Conservation (phyloP, 2,113 vertebrate genomes). For the Acrocephalus kingi region DNA sequence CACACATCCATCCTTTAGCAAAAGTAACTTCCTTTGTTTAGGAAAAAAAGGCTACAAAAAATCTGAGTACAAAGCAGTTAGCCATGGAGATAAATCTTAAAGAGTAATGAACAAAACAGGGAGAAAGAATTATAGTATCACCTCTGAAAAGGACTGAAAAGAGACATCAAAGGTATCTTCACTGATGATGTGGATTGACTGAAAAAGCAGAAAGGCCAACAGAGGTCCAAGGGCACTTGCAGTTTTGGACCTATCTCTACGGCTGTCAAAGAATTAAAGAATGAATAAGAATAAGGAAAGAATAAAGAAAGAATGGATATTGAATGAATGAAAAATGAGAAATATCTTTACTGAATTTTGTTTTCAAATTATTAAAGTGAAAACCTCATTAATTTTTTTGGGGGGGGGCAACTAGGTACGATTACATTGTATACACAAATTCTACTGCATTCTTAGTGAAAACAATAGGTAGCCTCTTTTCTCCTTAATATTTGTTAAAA, state of each 20-base stretch:
- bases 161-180: not conserved
- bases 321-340: not conserved
- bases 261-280: not conserved
- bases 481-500: not conserved
- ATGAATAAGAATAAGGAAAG: not conserved
- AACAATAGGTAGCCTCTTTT: not conserved
- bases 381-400: not conserved
- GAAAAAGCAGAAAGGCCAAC: not conserved
- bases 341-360: not conserved
- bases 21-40: not conserved
- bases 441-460: not conserved
- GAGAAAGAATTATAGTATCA: not conserved
- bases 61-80: not conserved
- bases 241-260: not conserved
- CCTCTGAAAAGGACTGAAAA: not conserved
- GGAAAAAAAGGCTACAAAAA: not conserved
- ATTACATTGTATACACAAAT: not conserved
- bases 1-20: not conserved
- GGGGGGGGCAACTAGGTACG: not conserved
- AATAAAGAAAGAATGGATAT: not conserved
- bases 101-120: not conserved
- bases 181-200: not conserved
- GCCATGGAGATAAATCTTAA: not conserved
- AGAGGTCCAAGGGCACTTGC: not conserved
- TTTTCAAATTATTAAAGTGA: not conserved